These are phyloP conservation scores for Daktulosphaira vitifoliae DNA, from an alignment of 1,140 invertebrate genomes.

Conservation along the genomic window DNA sequence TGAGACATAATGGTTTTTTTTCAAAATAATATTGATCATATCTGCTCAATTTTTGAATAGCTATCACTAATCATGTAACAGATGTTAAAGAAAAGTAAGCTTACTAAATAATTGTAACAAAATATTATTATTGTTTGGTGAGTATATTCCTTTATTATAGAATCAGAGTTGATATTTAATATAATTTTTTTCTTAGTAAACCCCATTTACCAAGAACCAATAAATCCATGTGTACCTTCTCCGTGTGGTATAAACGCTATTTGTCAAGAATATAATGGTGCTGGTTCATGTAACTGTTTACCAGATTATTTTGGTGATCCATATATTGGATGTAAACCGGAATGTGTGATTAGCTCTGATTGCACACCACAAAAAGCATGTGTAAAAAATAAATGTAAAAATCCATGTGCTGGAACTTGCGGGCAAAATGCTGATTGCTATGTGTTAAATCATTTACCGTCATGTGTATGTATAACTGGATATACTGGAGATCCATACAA, in stretches of 20 bases:
- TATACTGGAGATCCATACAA: constrained; percentile 51
- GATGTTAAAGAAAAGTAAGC: constrained; percentile 44
- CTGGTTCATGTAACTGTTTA: constrained; percentile 56
- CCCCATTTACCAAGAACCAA: constrained; percentile 39
- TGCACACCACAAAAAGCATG: constrained; percentile 59
- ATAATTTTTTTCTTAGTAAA: constrained; percentile 37
- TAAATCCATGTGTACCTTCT: constrained; percentile 49
- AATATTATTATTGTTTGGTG: constrained; percentile 11
- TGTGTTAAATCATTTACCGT: constrained; percentile 49
- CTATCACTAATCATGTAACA: constrained; percentile 44
- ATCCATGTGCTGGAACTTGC: constrained; percentile 54
- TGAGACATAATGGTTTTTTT: constrained; percentile 52
- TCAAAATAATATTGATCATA: constrained; percentile 60
- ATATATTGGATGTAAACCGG: constrained; percentile 58
- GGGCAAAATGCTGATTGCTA: constrained; percentile 49
- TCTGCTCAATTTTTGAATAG: constrained; percentile 52
- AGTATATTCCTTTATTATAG: no score
- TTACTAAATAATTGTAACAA: constrained; percentile 33
- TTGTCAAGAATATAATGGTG: constrained; percentile 50
- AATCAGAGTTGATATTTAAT: no score
- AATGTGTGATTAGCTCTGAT: constrained; percentile 59
- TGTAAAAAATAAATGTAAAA: constrained; percentile 56
- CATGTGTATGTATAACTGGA: constrained; percentile 47
- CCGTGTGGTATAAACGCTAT: constrained; percentile 56
- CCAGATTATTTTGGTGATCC: constrained; percentile 54